A percentile compares a stretch with the other conserved stretches of the same genome.
Conservation (phyloP, 2,888 invertebrate genomes). For the Ceraclea dissimilis region DNA sequence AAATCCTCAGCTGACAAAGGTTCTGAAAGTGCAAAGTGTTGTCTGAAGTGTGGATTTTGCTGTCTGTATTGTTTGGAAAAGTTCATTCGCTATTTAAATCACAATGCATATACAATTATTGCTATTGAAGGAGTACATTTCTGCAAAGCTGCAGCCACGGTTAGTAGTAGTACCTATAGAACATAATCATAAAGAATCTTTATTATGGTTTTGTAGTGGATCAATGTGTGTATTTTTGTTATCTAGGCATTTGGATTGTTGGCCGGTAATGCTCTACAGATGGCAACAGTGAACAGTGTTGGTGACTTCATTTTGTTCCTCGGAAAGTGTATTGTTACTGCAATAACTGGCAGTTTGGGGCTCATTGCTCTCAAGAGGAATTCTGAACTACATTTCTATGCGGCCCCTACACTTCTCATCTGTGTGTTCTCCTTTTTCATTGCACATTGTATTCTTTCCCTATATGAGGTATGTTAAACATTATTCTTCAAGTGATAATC, state of each 20-base stretch:
- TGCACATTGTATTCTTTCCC: slow-evolving; percentile 85
- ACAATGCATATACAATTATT: slow-evolving; percentile 91
- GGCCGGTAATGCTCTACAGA: slow-evolving; percentile 74
- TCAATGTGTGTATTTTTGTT: neutral
- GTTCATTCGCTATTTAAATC: slow-evolving; percentile 85
- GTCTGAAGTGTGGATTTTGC: slow-evolving; percentile 76
- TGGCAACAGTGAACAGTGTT: slow-evolving; percentile 86
- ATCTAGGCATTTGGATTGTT: slow-evolving; percentile 77
- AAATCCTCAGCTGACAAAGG: slow-evolving; percentile 62
- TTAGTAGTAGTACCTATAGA: slow-evolving; percentile 43
- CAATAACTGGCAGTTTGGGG: slow-evolving; percentile 72
- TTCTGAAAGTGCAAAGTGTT: slow-evolving; percentile 67
- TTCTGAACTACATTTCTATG: slow-evolving; percentile 70
- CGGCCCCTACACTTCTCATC: slow-evolving; percentile 77
- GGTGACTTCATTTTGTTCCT: slow-evolving; percentile 91
- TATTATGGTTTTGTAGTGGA: no score
- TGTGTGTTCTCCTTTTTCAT: slow-evolving; percentile 86
- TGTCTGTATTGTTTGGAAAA: slow-evolving; percentile 88
- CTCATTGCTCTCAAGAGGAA: slow-evolving; percentile 68
- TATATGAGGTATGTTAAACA: slow-evolving; percentile 71
- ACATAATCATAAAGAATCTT: no score
- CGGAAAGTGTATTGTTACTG: slow-evolving; percentile 73
- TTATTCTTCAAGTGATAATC: neutral
- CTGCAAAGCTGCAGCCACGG: slow-evolving; percentile 83
- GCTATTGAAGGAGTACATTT: slow-evolving; percentile 88